Evolutionary conservation across 2,888 invertebrate genomes (phyloP), one percentile per base, ranked within the genome.

Genomic region (Pyralis farinalis): DNA sequence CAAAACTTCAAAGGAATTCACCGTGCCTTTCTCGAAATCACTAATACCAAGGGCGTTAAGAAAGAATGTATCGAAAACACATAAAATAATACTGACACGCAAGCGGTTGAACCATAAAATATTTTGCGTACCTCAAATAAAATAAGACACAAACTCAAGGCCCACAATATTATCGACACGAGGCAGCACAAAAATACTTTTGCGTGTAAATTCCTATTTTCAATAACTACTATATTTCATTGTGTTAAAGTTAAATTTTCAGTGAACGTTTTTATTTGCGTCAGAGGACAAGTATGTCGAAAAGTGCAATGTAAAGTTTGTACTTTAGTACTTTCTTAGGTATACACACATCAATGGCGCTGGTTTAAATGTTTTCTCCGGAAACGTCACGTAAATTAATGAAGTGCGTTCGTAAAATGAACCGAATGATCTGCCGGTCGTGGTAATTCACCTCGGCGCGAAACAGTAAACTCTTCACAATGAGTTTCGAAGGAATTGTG

Each of bases 91-190:
- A 36, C 44, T 44, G 47, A 51, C 47, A 46, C 42, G 46, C 43
- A 46, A 46, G 43, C 40, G 22, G 41, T 38, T 16, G 30, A 33
- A 11, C 42, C 51, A 41, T 51, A 51, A 50, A 51, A 51, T 43
- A 47, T 41, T 44, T 47, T 51, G 47, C 41, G 40, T 42, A 36
- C 46, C 46, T 50, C 44, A 46, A 47, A 51, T 50, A 51, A 51
- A 51, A 47, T 47, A 47, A 51, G 43, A 47, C 46, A 46, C 37
- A 39, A 42, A 40, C 42, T 38, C 42, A 37, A 46, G 44, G 46
- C 30, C 40, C 36, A 37, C 43, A 43, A 34, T 40, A 40, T 43
- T 51, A 51, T 44, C 46, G 37, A 41, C 47, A 40, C 34, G 41
- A 40, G 38, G 34, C 37, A 42, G 42, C 47, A 43, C 42, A 44